Evolutionary conservation across 2,113 vertebrate species (phyloP), one percentile per base, ranked within the genome.

Genomic region (Cebus imitator): DNA sequence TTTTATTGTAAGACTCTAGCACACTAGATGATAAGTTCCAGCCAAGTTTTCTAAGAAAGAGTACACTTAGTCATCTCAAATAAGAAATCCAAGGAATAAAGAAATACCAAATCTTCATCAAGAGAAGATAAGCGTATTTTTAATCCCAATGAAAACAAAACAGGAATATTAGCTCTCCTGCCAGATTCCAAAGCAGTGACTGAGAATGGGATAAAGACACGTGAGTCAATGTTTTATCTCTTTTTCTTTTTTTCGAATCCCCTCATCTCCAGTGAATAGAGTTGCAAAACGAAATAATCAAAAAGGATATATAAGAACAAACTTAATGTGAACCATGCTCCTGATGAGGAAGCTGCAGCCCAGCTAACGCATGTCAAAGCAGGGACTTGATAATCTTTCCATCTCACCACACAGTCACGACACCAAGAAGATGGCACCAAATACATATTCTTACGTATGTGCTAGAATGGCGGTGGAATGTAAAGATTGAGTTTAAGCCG

Each of bases 181-280:
- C 10, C 52, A 92, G 35, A 86, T 79, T 83, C 68, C 11, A 61
- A 95, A 95, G 87, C 20, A 91, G 30, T 83, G 70, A 92, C 35
- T 79, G 30, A 58, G 37, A 92, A 91, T 37, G 11, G 23, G 55
- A 93, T 6, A 85, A 88, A 85, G 73, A 82, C 72, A 87, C 0
- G 45, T 86, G 70, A 79, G 13, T 37, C 17, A 52, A 18, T 73
- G 18, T 70, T 93, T 93, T 61, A 18, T 57, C 66, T 91, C 55
- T 78, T 58, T 58, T 58, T 58, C 40, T 14, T 91, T 18, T 87
- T 86, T 52, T 7, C 20, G 68, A 84, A 8, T 83, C 4, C 35
- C 37, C 52, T 92, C 48, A 90, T 81, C 64, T 58, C 21, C 20
- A 92, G 13, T 55, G 43, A 92, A 72, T 13, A 84, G 6, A 89